Base-by-base conservation (phyloP, 1,140 invertebrate species). In the Drosophila repleta region DNA sequence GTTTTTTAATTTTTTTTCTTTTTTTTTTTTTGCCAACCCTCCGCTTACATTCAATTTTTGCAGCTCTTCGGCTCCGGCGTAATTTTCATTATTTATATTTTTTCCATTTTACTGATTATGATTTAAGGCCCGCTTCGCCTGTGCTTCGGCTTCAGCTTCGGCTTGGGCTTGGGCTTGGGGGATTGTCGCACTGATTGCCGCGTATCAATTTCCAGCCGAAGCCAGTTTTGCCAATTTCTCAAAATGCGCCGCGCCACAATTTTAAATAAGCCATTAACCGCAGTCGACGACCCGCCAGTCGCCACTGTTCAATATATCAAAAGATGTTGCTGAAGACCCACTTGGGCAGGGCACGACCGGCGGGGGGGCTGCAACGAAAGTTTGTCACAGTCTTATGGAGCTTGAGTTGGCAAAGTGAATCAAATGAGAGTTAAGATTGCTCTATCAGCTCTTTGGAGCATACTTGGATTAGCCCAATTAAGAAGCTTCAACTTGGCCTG, bases 71-170 rank as follows among this genome's bases (percentile, higher is more conserved):
- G 48, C 64, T 63, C 65, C 37, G 57, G 45, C 62, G 83, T 63
- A 79, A 79, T 87, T 87, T 88, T 88, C 83, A 88, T 88, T 88
- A 89, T 89, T 89, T 88, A 88, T 88, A 88, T 83, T 88, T 88
- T 90, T 83, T 89, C 78, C 78, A 87, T 80, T 83, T 87, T 88
- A 77, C 79, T 90, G 88, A 90, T 90, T 90, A 90, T 90, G 88
- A 90, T 90, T 90, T 90, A 90, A 84, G 56, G 79, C 88, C 64
- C 45, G 74, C 39, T 15, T 29, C 29, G 7, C 29, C 8, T 6
- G 29, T 6, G 20, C 62, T 46, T 17, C 13, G 41, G 62, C 41
- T 17, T 41, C n/a, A n/a, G n/a, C n/a, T n/a, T n/a, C n/a, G n/a
- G n/a, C 29, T 29, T 6, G 29, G 29, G 20, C 62, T 46, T 17